A percentile compares a stretch with the other conserved stretches of the same genome.
These are phyloP conservation scores for Musca domestica DNA, from an alignment of 1,140 invertebrate genomes.

Conservation along the genomic window DNA sequence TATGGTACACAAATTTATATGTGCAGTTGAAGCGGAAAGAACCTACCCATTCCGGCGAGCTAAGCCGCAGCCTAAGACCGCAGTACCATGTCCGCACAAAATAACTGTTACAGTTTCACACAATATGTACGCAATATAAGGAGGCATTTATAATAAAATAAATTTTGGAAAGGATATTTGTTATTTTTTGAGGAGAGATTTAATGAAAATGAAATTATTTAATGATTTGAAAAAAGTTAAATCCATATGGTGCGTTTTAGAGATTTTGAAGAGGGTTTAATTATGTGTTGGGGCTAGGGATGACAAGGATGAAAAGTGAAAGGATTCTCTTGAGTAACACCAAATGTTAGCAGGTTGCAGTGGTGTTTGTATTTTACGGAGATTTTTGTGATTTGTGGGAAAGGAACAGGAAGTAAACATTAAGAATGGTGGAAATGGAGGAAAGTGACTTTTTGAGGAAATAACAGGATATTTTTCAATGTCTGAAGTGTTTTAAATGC, in stretches of 20 bases:
- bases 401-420: constrained; percentile 4
- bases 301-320: background rate
- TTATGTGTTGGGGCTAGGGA: too few relatives aligned
- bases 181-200: background rate
- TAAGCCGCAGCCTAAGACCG: too few relatives aligned
- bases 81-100: too few relatives aligned
- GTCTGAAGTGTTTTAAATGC: too few relatives aligned
- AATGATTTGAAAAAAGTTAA: background rate
- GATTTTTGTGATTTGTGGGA: background rate
- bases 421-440: too few relatives aligned
- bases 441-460: too few relatives aligned
- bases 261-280: too few relatives aligned
- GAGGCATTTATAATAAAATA: background rate
- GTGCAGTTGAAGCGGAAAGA: too few relatives aligned
- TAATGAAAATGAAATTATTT: background rate
- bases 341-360: constrained; percentile 8
- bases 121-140: background rate
- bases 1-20: too few relatives aligned
- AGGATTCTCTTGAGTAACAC: background rate
- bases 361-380: background rate
- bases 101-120: background rate
- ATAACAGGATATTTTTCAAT: too few relatives aligned
- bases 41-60: background rate
- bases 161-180: background rate
- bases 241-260: too few relatives aligned